Conservation (phyloP, 2,797 vertebrate genomes). For the Kryptopterus vitreolus region DNA sequence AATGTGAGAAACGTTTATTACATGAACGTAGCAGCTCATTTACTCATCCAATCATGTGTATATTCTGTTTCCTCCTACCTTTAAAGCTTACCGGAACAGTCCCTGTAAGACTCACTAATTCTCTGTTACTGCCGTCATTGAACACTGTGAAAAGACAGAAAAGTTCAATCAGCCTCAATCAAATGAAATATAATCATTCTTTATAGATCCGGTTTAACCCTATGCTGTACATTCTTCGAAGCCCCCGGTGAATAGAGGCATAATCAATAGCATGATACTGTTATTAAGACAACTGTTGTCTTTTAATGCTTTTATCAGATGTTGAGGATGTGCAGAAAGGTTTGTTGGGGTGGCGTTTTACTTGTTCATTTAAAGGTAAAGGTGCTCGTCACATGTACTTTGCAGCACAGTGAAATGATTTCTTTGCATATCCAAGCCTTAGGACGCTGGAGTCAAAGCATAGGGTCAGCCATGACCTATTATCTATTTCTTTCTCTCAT, state of each 20-base stretch:
- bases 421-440: too few species aligned
- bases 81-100: constrained; percentile 95
- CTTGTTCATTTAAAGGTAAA: too few species aligned
- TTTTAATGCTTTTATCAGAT: too few species aligned
- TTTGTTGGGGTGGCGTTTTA: too few species aligned
- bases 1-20: not conserved
- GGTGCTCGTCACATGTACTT: too few species aligned
- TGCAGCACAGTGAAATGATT: too few species aligned
- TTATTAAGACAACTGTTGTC: not conserved
- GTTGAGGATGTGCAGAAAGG: too few species aligned
- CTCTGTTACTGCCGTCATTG: constrained; percentile 91
- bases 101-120: constrained; percentile 92
- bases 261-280: too few species aligned
- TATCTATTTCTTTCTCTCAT: too few species aligned
- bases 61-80: constrained; percentile 70
- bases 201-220: not conserved
- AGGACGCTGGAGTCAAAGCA: too few species aligned
- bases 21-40: not conserved
- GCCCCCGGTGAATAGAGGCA: not conserved
- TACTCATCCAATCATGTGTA: not conserved
- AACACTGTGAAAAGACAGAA: constrained; percentile 79
- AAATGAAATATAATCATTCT: not conserved
- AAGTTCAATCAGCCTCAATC: not conserved
- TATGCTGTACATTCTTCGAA: not conserved
- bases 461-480: too few species aligned